phyloP scores from a whole-genome alignment of 2,113 vertebrate species.

The Catharus fuscescens region DNA sequence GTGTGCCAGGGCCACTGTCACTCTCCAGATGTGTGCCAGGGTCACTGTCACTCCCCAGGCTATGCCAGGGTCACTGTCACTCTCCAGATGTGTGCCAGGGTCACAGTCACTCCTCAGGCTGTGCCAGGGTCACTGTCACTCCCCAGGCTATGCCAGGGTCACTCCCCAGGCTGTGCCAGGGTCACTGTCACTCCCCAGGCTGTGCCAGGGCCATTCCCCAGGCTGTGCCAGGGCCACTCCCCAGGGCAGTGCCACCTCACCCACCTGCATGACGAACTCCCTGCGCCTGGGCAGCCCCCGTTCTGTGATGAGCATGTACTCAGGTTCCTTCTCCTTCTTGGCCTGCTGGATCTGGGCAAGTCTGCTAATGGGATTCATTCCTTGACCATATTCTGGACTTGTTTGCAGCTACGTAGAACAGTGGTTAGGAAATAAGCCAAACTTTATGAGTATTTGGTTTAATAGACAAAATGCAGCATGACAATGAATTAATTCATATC shows the following conservation, averaged over 20 bases:
- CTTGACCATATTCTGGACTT: conserved; percentile 93
- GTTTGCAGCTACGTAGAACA: conserved; percentile 84
- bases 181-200: no score
- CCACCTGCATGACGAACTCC: conserved; percentile 98
- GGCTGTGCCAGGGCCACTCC: no score
- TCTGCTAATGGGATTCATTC: conserved; percentile 98
- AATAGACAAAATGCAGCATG: background rate
- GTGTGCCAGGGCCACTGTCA: no score
- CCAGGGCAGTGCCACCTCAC: background rate
- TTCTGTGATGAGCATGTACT: conserved; percentile 92
- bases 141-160: no score
- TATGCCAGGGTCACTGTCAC: background rate
- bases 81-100: no score
- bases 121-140: no score
- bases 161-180: background rate
- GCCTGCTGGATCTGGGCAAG: conserved; percentile 98
- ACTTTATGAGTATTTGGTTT: background rate
- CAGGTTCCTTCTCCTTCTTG: conserved; percentile 97
- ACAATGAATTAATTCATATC: background rate
- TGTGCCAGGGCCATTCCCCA: no score
- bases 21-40: no score
- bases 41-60: no score
- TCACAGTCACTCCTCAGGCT: no score
- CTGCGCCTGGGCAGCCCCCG: conserved; percentile 91
- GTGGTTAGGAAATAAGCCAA: background rate